These are phyloP conservation scores for Acanthurus tractus DNA, from an alignment of 2,797 vertebrate genomes.

Conservation along the genomic window DNA sequence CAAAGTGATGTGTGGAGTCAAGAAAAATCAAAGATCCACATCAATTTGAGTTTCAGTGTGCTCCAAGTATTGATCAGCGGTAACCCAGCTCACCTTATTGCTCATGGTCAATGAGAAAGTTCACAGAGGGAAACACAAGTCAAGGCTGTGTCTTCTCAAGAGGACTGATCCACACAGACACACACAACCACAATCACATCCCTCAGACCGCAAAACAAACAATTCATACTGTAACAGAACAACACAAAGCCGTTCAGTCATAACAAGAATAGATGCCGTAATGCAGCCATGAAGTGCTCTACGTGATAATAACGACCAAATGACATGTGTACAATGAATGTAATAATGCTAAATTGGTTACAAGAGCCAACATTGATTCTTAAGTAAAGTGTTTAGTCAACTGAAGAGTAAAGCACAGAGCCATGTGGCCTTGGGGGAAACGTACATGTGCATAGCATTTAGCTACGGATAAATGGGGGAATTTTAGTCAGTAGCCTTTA, in stretches of 20 bases:
- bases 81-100: conserved; percentile 44
- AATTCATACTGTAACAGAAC: neutral
- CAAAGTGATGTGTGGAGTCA: conserved; percentile 47
- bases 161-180: neutral
- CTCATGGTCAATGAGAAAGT: conserved; percentile 39
- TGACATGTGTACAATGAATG: neutral
- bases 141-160: conserved; percentile 15
- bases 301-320: neutral
- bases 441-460: neutral
- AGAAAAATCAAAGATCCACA: conserved; percentile 67
- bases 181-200: neutral
- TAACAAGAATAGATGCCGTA: neutral
- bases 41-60: conserved; percentile 65
- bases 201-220: neutral
- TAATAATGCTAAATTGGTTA: neutral
- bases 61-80: conserved; percentile 64
- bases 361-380: too few relatives aligned
- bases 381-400: neutral
- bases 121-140: conserved; percentile 17
- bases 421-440: neutral
- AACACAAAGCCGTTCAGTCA: neutral
- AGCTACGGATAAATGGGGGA: neutral
- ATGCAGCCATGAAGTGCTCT: neutral
- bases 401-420: neutral
- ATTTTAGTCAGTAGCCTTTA: neutral